phyloP scores from a whole-genome alignment of 2,888 invertebrate species.

The Macroteleia sp. region DNA sequence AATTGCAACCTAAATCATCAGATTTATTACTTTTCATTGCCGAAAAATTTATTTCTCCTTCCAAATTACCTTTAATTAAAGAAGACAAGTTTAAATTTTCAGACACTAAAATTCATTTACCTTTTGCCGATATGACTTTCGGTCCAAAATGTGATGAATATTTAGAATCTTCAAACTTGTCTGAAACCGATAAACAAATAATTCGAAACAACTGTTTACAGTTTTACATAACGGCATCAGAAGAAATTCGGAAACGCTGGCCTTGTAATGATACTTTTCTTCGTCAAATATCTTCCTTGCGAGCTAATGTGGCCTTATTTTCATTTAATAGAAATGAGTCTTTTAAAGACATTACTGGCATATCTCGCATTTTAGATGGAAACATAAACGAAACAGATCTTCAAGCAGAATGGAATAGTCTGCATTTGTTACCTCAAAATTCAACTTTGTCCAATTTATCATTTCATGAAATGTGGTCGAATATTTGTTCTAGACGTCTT shows the following conservation, averaged over 20 bases:
- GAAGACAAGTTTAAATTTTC: background rate
- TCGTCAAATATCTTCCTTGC: background rate
- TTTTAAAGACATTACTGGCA: background rate
- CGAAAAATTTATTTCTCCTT: background rate
- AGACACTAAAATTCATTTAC: background rate
- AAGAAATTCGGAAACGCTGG: slow-evolving; percentile 5
- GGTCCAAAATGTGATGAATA: slow-evolving; percentile 1
- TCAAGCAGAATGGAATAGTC: too few species aligned
- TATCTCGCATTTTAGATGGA: too few species aligned
- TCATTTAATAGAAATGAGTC: background rate
- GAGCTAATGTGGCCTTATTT: slow-evolving; percentile 1
- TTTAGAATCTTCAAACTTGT: background rate
- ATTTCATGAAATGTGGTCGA: too few species aligned
- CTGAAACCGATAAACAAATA: background rate
- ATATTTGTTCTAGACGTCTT: too few species aligned
- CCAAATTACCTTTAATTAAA: background rate
- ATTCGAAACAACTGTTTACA: background rate
- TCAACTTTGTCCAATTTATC: too few species aligned
- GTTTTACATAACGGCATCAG: slow-evolving; percentile 1
- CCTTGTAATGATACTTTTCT: background rate
- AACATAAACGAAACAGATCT: too few species aligned
- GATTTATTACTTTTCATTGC: slow-evolving; percentile 10
- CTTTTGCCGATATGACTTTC: background rate
- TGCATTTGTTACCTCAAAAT: too few species aligned
- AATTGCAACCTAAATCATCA: slow-evolving; percentile 16